Evolutionary conservation across 2,113 vertebrate genomes (phyloP), one percentile per base, ranked within the genome.

Genomic region (Tichodroma muraria): DNA sequence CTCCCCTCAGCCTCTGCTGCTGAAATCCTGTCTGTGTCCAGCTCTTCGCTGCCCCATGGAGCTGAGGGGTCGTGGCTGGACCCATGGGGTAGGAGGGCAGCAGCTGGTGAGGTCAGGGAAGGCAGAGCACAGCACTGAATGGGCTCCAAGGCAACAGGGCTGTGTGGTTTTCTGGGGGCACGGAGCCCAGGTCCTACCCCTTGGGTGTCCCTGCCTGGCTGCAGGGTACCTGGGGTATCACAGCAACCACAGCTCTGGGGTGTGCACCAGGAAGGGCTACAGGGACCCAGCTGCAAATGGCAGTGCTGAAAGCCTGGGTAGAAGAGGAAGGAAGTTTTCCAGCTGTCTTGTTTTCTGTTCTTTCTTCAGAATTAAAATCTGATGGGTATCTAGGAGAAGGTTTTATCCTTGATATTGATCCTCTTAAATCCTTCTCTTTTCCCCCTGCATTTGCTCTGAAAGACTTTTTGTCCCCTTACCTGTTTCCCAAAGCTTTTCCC

Each of bases 141-240:
- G 47, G 21, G 24, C 33, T 68, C 35, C 53, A 45, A 61, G 49
- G 45, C 4, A 6, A 30, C 14, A 53, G 63, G 37, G 44, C 27
- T 35, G 0, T 33, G 59, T 5, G 16, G 15, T 69, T 69, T 70
- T 28, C 11, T 7, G 35, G 28, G 65, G 50, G 2, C 63, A 65
- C 8, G 10, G 38, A 88, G 27, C 42, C 35, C 5, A 3, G 44
- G 22, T 80, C 15, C 24, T 22, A 24, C 8, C 6, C 28, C 8
- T 61, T 6, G 60, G 31, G 11, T 56, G 23, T 69, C n/a, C 44
- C 69, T 53, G 88, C 13, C 54, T 79, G 52, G 28, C 40, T 80
- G 19, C n/a, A n/a, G n/a, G n/a, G n/a, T n/a, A n/a, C n/a, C n/a
- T n/a, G 0, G 0, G 54, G 40, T 22, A 37, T 5, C 52, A 57